Conservation (phyloP, 2,113 vertebrate species). For the Callithrix jacchus region DNA sequence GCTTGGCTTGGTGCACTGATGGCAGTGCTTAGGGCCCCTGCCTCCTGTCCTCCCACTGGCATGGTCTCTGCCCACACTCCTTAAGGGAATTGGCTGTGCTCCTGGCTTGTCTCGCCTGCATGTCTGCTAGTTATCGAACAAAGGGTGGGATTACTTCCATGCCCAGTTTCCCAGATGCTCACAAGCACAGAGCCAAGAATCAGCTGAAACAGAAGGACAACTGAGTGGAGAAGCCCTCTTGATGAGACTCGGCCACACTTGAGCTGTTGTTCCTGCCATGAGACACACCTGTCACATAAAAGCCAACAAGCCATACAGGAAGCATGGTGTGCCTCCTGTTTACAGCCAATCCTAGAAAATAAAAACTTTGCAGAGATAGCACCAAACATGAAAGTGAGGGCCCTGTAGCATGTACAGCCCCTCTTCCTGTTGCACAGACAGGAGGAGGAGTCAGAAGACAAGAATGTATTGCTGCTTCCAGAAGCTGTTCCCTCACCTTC, state of each 20-base stretch:
- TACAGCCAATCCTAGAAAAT: neutral
- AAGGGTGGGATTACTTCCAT: conserved; percentile 20
- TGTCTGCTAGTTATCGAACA: conserved; percentile 63
- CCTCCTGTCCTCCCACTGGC: conserved; percentile 2
- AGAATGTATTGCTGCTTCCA: neutral
- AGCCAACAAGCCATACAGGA: neutral
- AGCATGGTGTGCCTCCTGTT: neutral
- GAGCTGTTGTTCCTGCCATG: neutral
- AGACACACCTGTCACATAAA: neutral
- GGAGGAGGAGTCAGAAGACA: neutral
- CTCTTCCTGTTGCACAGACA: neutral
- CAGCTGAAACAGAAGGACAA: conserved; percentile 8
- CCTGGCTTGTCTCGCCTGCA: conserved; percentile 64
- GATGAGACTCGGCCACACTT: neutral
- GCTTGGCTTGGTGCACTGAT: conserved; percentile 22
- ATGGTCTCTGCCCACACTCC: conserved; percentile 49
- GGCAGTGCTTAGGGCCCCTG: neutral
- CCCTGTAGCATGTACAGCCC: no score
- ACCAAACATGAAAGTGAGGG: neutral
- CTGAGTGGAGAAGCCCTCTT: neutral
- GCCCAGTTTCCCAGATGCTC: conserved; percentile 59
- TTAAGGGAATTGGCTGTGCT: conserved; percentile 69
- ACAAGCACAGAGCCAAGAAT: conserved; percentile 48
- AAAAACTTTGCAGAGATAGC: neutral
- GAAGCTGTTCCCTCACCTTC: neutral